These are phyloP conservation scores for Drosophila siamana DNA, from an alignment of 2,888 invertebrate species.

Conservation along the genomic window DNA sequence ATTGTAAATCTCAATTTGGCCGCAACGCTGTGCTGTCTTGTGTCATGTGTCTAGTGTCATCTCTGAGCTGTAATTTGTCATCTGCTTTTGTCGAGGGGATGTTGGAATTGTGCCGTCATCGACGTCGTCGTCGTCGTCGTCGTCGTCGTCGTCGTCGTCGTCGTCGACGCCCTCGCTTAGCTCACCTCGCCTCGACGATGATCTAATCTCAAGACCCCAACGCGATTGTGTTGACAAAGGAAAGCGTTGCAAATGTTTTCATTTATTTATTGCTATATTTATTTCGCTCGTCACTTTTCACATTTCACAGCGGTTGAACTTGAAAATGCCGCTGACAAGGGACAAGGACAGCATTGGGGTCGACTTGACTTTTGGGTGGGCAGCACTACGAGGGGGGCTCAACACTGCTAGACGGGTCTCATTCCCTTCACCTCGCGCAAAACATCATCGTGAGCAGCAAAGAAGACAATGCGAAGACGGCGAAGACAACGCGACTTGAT, in stretches of 20 bases:
- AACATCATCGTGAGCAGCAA: background rate
- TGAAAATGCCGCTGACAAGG: conserved; percentile 40
- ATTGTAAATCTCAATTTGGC: conserved; percentile 7
- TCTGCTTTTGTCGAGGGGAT: conserved; percentile 5
- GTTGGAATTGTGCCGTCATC: conserved; percentile 10
- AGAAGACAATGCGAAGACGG: conserved; percentile 44
- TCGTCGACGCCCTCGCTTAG: conserved; percentile 64
- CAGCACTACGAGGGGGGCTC: background rate
- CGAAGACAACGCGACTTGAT: conserved; percentile 31
- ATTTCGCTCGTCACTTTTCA: conserved; percentile 7
- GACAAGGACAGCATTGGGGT: conserved; percentile 10
- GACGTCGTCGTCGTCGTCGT: conserved; percentile 50
- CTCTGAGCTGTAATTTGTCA: conserved; percentile 44
- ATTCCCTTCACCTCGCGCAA: background rate
- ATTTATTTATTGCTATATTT: conserved; percentile 13
- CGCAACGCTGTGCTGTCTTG: conserved; percentile 3
- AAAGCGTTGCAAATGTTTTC: conserved; percentile 44
- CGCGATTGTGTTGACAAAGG: conserved; percentile 23
- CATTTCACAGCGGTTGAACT: conserved; percentile 52
- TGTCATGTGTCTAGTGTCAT: conserved; percentile 22
- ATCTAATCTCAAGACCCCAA: conserved; percentile 58
- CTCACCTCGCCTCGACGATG: conserved; percentile 52
- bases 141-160: conserved; percentile 58
- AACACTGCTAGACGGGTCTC: background rate
- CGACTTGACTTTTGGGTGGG: background rate